Conservation (phyloP, 2,888 invertebrate genomes). For the Erpobdella octoculata region DNA sequence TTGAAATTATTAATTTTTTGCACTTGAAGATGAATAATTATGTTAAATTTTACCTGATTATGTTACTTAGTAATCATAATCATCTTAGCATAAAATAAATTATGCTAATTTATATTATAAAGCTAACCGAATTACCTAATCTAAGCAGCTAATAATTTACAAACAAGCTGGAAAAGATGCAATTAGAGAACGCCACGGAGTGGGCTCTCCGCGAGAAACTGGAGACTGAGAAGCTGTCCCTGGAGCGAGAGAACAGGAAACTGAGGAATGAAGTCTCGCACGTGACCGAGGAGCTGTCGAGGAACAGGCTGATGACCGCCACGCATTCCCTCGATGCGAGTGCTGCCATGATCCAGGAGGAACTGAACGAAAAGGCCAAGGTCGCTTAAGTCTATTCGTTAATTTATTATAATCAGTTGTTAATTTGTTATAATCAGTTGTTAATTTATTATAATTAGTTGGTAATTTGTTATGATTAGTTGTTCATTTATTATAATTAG, state of each 20-base stretch:
- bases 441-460: too few species aligned
- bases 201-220: slow-evolving; percentile 83
- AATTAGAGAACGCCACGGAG: slow-evolving; percentile 84
- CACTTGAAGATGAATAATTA: too few species aligned
- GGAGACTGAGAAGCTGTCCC: slow-evolving; percentile 77
- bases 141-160: background rate
- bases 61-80: too few species aligned
- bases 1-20: too few species aligned
- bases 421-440: too few species aligned
- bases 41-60: too few species aligned
- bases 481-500: too few species aligned
- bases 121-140: background rate
- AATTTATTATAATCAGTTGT: too few species aligned
- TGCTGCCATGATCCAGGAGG: slow-evolving; percentile 45
- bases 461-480: too few species aligned
- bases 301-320: slow-evolving; percentile 45
- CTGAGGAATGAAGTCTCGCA: slow-evolving; percentile 64
- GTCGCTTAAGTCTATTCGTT: too few species aligned
- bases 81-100: background rate
- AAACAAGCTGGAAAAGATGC: slow-evolving; percentile 69
- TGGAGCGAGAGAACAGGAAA: slow-evolving; percentile 83
- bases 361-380: slow-evolving; percentile 51
- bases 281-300: slow-evolving; percentile 63
- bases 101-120: background rate
- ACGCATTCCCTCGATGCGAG: slow-evolving; percentile 49